phyloP scores from a whole-genome alignment of 2,888 invertebrate species.

The Agrotis ipsilon region DNA sequence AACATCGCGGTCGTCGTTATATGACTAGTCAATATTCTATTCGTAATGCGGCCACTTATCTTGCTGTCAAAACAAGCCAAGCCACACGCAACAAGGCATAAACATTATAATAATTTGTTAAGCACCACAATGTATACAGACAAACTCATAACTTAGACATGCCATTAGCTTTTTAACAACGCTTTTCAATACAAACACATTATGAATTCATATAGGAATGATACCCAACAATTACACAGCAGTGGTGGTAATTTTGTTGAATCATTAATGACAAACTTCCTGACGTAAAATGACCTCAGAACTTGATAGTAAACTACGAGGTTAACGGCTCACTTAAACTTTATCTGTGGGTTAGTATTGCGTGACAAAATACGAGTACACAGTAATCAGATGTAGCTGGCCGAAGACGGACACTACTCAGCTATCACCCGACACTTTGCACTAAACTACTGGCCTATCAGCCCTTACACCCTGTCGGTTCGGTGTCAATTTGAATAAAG shows the following conservation, averaged over 20 bases:
- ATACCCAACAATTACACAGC: constrained; percentile 8
- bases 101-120: constrained; percentile 30
- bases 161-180: constrained; percentile 28
- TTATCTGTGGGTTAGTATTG: constrained; percentile 77
- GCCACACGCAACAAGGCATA: constrained; percentile 21
- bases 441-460: constrained; percentile 83
- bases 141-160: not conserved
- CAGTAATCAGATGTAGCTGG: constrained; percentile 81
- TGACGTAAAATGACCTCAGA: constrained; percentile 15
- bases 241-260: constrained; percentile 23
- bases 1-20: not conserved
- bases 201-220: constrained; percentile 27
- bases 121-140: not conserved
- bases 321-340: constrained; percentile 69
- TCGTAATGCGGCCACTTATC: constrained; percentile 36
- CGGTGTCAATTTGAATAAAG: constrained; percentile 84
- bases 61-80: constrained; percentile 12
- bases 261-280: constrained; percentile 44
- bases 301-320: constrained; percentile 28
- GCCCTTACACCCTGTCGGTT: constrained; percentile 81
- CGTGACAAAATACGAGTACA: constrained; percentile 84
- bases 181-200: constrained; percentile 17
- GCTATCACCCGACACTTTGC: constrained; percentile 73
- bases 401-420: constrained; percentile 65
- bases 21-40: constrained; percentile 37